phyloP scores from a whole-genome alignment of 2,888 invertebrate species.

The Lobophora halterata region DNA sequence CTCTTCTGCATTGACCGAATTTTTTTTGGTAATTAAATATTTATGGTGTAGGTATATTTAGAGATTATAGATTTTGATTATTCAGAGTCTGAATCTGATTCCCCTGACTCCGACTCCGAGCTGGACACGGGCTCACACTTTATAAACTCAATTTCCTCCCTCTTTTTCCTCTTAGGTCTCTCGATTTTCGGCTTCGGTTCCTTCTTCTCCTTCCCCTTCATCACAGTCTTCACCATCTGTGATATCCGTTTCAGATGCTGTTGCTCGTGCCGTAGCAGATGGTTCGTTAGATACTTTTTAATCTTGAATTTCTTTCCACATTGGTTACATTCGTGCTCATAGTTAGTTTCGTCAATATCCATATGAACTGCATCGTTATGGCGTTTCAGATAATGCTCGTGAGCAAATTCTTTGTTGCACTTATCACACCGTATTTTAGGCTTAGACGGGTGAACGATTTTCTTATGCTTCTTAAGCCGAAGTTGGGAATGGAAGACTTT shows the following conservation, averaged over 20 bases:
- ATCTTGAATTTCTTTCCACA: constrained; percentile 72
- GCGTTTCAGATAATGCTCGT: constrained; percentile 62
- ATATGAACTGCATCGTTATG: constrained; percentile 68
- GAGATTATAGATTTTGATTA: too few relatives aligned
- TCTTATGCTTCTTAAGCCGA: constrained; percentile 70
- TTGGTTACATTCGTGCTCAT: constrained; percentile 63
- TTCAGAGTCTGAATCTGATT: constrained; percentile 42
- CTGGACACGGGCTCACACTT: constrained; percentile 71
- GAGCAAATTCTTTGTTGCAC: constrained; percentile 70
- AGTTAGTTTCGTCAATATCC: constrained; percentile 61
- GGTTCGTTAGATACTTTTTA: constrained; percentile 66
- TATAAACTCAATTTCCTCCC: constrained; percentile 69
- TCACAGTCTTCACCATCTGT: constrained; percentile 70
- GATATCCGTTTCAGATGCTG: constrained; percentile 70
- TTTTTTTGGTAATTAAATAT: too few relatives aligned
- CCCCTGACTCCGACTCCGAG: constrained; percentile 52
- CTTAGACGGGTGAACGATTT: constrained; percentile 68
- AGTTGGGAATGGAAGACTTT: constrained; percentile 68
- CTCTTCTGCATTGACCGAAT: too few relatives aligned
- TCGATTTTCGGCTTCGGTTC: constrained; percentile 37
- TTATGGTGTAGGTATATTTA: too few relatives aligned
- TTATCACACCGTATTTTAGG: constrained; percentile 67
- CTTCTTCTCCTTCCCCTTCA: constrained; percentile 50
- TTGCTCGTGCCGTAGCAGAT: constrained; percentile 68
- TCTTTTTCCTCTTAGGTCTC: constrained; percentile 43